Evolutionary conservation across 2,113 vertebrate species (phyloP).

Genomic region (Geococcyx californianus): DNA sequence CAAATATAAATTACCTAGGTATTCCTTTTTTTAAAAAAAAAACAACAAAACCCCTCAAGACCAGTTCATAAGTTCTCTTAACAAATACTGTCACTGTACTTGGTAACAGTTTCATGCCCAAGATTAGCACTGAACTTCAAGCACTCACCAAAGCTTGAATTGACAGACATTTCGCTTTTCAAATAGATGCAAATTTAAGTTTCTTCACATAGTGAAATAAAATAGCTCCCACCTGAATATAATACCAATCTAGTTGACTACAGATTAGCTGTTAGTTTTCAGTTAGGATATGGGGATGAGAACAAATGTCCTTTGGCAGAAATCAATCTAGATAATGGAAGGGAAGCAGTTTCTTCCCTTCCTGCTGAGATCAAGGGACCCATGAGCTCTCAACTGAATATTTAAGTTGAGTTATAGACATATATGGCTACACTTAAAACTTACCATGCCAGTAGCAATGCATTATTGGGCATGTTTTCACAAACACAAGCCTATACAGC

Average conservation of each 20-base stretch:
- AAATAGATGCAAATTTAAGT: slow-evolving; percentile 3
- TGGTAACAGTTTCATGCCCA: neutral
- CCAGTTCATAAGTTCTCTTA: neutral
- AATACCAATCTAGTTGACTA: slow-evolving; percentile 20
- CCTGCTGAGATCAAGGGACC: neutral
- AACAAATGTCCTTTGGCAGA: neutral
- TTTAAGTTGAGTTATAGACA: neutral
- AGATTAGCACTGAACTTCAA: slow-evolving; percentile 7
- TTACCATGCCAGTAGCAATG: rapidly evolving
- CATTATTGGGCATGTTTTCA: neutral
- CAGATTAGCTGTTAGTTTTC: slow-evolving; percentile 20
- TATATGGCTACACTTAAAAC: neutral
- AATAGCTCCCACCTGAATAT: neutral
- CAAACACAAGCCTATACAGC: neutral
- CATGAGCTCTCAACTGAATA: neutral
- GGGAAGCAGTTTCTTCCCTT: neutral
- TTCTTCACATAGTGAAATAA: slow-evolving; percentile 48
- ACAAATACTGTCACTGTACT: neutral
- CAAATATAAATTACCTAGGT: neutral
- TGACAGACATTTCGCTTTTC: slow-evolving; percentile 40
- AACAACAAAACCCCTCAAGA: neutral
- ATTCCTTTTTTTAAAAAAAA: neutral
- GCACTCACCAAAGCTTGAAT: slow-evolving; percentile 39
- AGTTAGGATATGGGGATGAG: neutral
- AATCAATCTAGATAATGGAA: neutral